Evolutionary conservation across 2,888 invertebrate species (phyloP), one percentile per base, ranked within the genome.

Genomic region (Hemaris fuciformis): DNA sequence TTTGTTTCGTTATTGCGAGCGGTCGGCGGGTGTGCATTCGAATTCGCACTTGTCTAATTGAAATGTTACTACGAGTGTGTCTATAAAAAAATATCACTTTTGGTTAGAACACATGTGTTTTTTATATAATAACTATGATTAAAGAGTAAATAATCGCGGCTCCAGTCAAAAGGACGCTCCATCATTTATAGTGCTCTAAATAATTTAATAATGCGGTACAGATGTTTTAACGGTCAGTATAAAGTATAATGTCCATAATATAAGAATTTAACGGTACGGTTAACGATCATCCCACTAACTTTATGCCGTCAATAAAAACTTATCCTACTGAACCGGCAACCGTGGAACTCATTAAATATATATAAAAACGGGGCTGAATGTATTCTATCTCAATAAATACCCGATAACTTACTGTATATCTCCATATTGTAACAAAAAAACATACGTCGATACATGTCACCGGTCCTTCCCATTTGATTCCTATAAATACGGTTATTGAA

Each of bases 1-100:
- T 92, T 91, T 89, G 83, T 84, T 87, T 85, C 84, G 85, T 87
- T 90, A 89, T 90, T 88, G 84, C 83, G n/a, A 53, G 27, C 8
- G 18, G 53, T 18, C n/a, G n/a, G n/a, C n/a, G n/a, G n/a, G 27
- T 15, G 27, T 10, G 53, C 18, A 18, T 53, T 53, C 45, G 45
- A 48, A 25, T 25, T 48, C n/a, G 27, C 27, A 27, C 8, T 25
- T 27, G n/a, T 3, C 6, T 25, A 25, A n/a, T 48, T 25, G n/a
- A 13, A 23, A n/a, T 7, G 7, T 4, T n/a, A 38, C 13, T 3
- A 38, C 27, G 3, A 31, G 53, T 8, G 1, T n/a, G 2, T 15
- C 27, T n/a, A n/a, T n/a, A n/a, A n/a, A n/a, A n/a, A n/a, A n/a
- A n/a, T n/a, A n/a, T n/a, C n/a, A 7, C 53, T 56, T 56, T 31